Base-by-base conservation (phyloP, 2,113 vertebrate genomes). In the Chionomys nivalis region DNA sequence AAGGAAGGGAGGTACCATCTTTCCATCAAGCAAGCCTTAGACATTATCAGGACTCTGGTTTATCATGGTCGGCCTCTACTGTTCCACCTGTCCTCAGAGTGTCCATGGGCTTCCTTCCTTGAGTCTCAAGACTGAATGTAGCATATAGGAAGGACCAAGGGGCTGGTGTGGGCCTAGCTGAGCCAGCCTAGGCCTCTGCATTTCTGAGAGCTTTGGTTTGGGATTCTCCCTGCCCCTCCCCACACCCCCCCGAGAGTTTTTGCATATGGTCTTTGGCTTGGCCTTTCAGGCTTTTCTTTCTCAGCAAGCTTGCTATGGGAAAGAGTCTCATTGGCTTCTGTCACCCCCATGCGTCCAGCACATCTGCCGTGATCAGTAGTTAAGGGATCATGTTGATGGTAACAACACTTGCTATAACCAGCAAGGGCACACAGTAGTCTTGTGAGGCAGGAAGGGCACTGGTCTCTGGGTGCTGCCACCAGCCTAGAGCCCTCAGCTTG, bases 351-450 rank as follows among this genome's bases (percentile, higher is more conserved):
- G 4, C 21, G 4, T 55, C 58, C 78, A 7, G 1, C n/a, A 26
- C 11, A 2, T 49, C 73, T 61, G 5, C 36, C 16, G 0, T 16
- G 26, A 75, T 44, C 36, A 14, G 2, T 21, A 16, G 26, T 23
- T 19, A 21, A 28, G 33, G 65, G 28, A n/a, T 12, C 2, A 16
- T 11, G 11, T 26, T 10, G 44, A 39, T 0, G 10, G 36, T 12
- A 31, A 28, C 19, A 31, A 36, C 14, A 26, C 42, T 42, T 3
- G 10, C 39, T 47, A 0, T 23, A 73, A 63, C 19, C 81, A 0
- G 0, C 17, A 3, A n/a, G 21, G 42, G 31, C 11, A 31, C 86
- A 63, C n/a, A 42, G 0, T 31, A 3, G 66, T 16, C 36, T 55
- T 16, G 28, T 2, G 63, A 47, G 42, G 11, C 6, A 10, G 66